Evolutionary conservation across 2,888 invertebrate species (phyloP).

Genomic region (Nowickia ferox): DNA sequence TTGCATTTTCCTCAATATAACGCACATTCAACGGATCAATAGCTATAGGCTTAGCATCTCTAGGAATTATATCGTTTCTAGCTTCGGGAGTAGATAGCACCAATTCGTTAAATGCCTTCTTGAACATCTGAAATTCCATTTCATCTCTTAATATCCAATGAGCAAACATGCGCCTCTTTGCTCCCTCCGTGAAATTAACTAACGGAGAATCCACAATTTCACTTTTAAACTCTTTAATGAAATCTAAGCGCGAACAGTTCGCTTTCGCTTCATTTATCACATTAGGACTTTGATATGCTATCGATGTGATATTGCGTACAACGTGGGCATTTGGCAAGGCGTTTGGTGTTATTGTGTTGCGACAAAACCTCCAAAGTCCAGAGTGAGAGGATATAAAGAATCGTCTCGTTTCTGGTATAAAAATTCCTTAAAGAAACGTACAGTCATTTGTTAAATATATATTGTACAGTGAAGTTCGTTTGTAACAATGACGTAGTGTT

Average conservation of each 20-base stretch:
- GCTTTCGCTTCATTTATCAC: slow-evolving; percentile 78
- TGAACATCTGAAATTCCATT: slow-evolving; percentile 78
- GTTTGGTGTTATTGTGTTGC: slow-evolving; percentile 80
- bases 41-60: slow-evolving; percentile 75
- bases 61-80: slow-evolving; percentile 76
- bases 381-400: slow-evolving; percentile 88
- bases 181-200: slow-evolving; percentile 78
- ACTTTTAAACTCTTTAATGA: slow-evolving; percentile 77
- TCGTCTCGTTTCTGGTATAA: slow-evolving; percentile 84
- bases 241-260: slow-evolving; percentile 77
- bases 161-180: slow-evolving; percentile 81
- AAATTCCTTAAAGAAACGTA: slow-evolving; percentile 83
- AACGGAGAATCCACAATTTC: slow-evolving; percentile 71
- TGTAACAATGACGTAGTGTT: not conserved
- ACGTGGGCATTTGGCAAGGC: slow-evolving; percentile 84
- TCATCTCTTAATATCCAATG: slow-evolving; percentile 81
- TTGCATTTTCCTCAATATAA: slow-evolving; percentile 73
- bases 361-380: slow-evolving; percentile 87
- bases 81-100: slow-evolving; percentile 76
- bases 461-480: slow-evolving; percentile 34
- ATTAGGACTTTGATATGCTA: slow-evolving; percentile 78
- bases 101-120: slow-evolving; percentile 78
- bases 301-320: slow-evolving; percentile 85
- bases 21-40: slow-evolving; percentile 79
- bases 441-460: slow-evolving; percentile 18